Percentiles rank a stretch among this genome's conserved stretches.
phyloP scores from a whole-genome alignment of 2,797 vertebrate genomes.

The Lates japonicus region DNA sequence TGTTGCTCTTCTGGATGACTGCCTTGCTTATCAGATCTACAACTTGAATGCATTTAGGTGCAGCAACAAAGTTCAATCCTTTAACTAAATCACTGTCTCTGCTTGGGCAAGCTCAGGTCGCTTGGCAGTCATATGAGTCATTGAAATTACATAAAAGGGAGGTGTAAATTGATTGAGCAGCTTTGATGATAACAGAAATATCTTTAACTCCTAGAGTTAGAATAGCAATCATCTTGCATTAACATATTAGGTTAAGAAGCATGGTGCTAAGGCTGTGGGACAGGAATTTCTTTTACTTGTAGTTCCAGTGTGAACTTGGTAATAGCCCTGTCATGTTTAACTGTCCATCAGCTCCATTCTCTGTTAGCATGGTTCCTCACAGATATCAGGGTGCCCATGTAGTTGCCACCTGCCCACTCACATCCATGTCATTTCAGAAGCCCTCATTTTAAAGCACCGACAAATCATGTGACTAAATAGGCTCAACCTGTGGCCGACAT shows the following conservation, averaged over 20 bases:
- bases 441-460: neutral
- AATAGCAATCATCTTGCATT: no score
- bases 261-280: neutral
- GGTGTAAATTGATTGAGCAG: constrained; percentile 1
- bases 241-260: neutral
- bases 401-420: constrained; percentile 11
- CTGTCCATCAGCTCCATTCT: neutral
- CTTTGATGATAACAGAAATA: neutral
- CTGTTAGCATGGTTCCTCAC: neutral
- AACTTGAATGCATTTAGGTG: constrained; percentile 40
- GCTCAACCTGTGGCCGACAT: neutral
- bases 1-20: constrained; percentile 56
- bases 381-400: neutral
- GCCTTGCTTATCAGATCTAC: constrained; percentile 58
- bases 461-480: neutral
- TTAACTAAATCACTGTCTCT: constrained; percentile 33
- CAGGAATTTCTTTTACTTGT: neutral
- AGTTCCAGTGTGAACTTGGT: neutral
- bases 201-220: neutral
- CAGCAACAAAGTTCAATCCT: constrained; percentile 34
- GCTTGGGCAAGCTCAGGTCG: constrained; percentile 20
- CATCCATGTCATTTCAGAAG: neutral
- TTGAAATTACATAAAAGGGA: neutral
- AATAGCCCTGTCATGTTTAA: neutral
- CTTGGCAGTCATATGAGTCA: constrained; percentile 21